Evolutionary conservation across 2,888 invertebrate genomes (phyloP), one percentile per base, ranked within the genome.

Genomic region (Apodemia zela): DNA sequence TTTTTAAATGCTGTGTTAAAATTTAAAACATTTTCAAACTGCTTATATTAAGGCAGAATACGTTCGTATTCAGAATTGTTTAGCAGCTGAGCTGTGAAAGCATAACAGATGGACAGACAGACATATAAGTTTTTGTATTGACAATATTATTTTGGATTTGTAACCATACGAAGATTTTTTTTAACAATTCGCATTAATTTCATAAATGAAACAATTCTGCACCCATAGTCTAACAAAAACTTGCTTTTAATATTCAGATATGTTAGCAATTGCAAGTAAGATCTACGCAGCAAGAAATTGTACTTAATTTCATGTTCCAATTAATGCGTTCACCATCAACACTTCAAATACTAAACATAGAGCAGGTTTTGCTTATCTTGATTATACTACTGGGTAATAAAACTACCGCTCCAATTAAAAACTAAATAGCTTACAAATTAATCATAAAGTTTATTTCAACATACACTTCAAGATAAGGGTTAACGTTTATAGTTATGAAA

Each of bases 401-500:
- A 57, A 57, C 25, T 57, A 57, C 57, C 57, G 57, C 25, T 57
- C 54, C 54, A 54, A 54, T 54, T 54, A 54, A 54, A 54, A 54
- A 54, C 54, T 54, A 54, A 54, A 54, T 54, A 54, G 13, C 54
- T 54, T 54, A 54, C 54, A 54, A 54, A 54, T 25, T 54, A 25
- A 54, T 54, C 21, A 54, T 54, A 54, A 54, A 54, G 21, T 54
- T 21, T 54, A 25, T 25, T 54, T 54, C 54, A 54, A 54, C 54
- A 54, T 54, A 54, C 21, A 21, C 13, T 21, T 54, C 25, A 25
- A 54, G 54, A 54, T 54, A 54, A 54, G 54, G 54, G 25, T 54
- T 54, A 54, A 25, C 54, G 54, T 25, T 25, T 54, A 54, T 54
- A 25, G 25, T 15, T 42, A n/a, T 42, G 15, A n/a, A 42, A 42